Base-by-base conservation (phyloP, 2,888 invertebrate genomes). In the Cerceris ruficornis region DNA sequence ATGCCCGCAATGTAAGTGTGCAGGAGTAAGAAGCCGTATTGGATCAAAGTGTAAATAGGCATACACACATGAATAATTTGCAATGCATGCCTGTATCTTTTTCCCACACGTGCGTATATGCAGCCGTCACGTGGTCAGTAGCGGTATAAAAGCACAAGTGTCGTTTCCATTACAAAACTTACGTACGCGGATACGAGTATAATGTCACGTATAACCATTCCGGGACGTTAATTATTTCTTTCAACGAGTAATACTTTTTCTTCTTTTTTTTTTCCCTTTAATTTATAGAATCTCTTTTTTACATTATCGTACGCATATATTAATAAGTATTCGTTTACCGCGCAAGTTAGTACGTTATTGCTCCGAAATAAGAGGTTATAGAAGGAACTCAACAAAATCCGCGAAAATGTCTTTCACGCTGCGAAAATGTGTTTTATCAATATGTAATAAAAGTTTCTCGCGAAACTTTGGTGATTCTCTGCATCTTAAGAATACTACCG, bases 381-480 rank as follows among this genome's bases (percentile, higher is more conserved):
- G 41, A 41, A 11, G 9, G 39, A 8, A 14, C n/a, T 28, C 41
- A 60, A 52, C 55, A 14, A 50, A 4, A 59, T 6, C 28, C 49
- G 54, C n/a, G 59, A 62, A 71, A 42, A 80, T 80, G 80, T 67
- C 72, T 17, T 66, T 41, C 8, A 59, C 50, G 54, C 15, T 73
- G n/a, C 61, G 69, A 42, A 80, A 66, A 15, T 13, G 64, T 39
- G 13, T 55, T 46, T 28, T 55, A 2, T 50, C 28, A 6, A 8
- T 78, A 8, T 58, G 78, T 8, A 75, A 59, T 46, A 65, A 59
- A 43, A 54, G 46, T 42, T 17, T 72, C 1, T 7, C 55, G 0
- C 41, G 43, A 49, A 50, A 58, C 28, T 13, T 60, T 15, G 8
- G 54, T 13, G 42, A 67, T 14, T 11, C 28, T 8, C 6, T 17